Evolutionary conservation across 53 echinoderm and acorn worm species (phyloP), one percentile per base, ranked within the genome.

Genomic region (Henricia sp.): DNA sequence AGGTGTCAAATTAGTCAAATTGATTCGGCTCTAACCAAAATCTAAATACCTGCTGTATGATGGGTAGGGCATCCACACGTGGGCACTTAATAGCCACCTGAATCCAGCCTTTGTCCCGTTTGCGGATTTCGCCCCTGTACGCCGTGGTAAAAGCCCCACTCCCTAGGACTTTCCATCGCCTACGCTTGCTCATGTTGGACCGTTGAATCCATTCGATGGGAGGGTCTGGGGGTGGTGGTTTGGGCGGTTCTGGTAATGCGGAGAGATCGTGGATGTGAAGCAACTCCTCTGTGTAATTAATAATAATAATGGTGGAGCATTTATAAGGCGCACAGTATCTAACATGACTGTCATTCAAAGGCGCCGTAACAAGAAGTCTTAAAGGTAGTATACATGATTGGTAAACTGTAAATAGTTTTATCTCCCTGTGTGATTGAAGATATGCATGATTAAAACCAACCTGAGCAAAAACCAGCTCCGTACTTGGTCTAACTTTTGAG

Each of bases 71-170:
- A 38, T 85, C 67, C 13, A 48, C 34, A 23, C 72, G 76, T 5
- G 95, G 95, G 30, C 86, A 82, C 53, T 95, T 95, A 66, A 95
- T 86, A 70, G 95, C 95, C 17, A 95, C 95, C 17, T 37, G 77
- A 40, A 90, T 52, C 87, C 72, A 69, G 14, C 43, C 67, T 21
- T 55, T 73, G 16, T 88, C 67, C 28, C 68, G 50, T 54, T 85
- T 84, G 0, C 54, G 20, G 11, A 85, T 64, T 4, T 88, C 88
- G 3, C 88, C 92, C 32, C 52, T 38, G 56, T 87, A 90, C 25
- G 92, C 95, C 1, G 67, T 32, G 8, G 95, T 95, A 85, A 92
- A 95, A 28, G 83, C 68, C 16, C 95, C 95, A 1, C 83, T 48
- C 8, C 92, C 95, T 0, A 95, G 90, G 37, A 44, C 41, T 33